phyloP scores from a whole-genome alignment of 2,888 invertebrate genomes.

The Cylloceria caligata region DNA sequence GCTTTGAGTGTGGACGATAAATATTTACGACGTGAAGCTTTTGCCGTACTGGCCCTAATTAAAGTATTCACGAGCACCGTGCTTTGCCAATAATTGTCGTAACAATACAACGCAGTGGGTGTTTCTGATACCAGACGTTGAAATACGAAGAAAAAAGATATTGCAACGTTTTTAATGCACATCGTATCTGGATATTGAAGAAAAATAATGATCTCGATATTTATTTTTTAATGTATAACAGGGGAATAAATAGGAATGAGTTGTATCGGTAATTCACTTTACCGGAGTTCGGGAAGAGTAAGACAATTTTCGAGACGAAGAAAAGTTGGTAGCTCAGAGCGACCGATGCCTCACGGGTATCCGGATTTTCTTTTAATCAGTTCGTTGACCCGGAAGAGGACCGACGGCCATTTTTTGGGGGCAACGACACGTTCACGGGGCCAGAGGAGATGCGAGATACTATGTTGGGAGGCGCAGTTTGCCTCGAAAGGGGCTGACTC shows the following conservation, averaged over 20 bases:
- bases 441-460: constrained; percentile 57
- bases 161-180: background rate
- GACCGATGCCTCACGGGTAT: constrained; percentile 59
- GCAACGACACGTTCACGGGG: constrained; percentile 64
- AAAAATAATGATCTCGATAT: background rate
- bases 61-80: constrained; percentile 60
- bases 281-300: constrained; percentile 22
- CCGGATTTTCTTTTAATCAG: constrained; percentile 71
- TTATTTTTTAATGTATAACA: too few species aligned
- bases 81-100: constrained; percentile 46
- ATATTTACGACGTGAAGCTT: constrained; percentile 66
- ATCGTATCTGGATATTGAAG: background rate
- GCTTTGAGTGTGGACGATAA: constrained; percentile 65
- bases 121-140: constrained; percentile 34
- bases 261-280: background rate
- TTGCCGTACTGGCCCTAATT: constrained; percentile 52
- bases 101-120: constrained; percentile 34
- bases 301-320: constrained; percentile 57
- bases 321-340: constrained; percentile 31
- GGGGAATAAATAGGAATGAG: constrained; percentile 24
- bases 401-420: constrained; percentile 66
- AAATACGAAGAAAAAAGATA: constrained; percentile 8
- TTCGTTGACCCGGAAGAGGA: constrained; percentile 68
- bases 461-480: constrained; percentile 59
- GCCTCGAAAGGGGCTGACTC: constrained; percentile 58